Evolutionary conservation across 2,888 invertebrate genomes (phyloP).

Genomic region (Trachelus iudaicus): DNA sequence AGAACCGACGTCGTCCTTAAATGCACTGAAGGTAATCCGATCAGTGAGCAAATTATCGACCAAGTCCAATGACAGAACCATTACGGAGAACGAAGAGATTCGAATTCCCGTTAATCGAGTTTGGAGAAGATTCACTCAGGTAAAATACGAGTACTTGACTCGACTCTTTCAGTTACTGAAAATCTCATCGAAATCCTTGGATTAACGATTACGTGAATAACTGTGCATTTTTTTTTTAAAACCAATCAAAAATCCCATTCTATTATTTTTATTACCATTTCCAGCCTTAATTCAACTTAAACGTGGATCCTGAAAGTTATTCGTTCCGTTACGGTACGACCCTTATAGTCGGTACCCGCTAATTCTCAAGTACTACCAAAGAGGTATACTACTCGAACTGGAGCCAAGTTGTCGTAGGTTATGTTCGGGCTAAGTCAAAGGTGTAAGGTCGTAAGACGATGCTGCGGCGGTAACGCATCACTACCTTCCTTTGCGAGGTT

Average conservation of each 20-base stretch:
- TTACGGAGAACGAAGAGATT: neutral
- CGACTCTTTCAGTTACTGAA: neutral
- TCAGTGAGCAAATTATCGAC: neutral
- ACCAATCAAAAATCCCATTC: neutral
- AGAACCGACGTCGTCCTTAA: neutral
- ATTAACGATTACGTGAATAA: neutral
- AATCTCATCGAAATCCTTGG: neutral
- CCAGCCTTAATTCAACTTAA: neutral
- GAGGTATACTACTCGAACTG: neutral
- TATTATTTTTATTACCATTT: neutral
- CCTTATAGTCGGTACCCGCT: neutral
- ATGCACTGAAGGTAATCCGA: neutral
- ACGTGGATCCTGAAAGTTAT: neutral
- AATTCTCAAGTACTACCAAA: neutral
- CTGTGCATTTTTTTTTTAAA: no score
- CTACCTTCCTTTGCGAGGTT: conserved; percentile 15
- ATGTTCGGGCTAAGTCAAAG: neutral
- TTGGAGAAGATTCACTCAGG: neutral
- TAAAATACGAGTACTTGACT: neutral
- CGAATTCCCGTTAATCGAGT: neutral
- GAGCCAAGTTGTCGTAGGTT: neutral
- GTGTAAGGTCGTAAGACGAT: neutral
- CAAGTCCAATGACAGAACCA: neutral
- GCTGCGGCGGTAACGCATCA: neutral
- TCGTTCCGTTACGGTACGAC: neutral